Evolutionary conservation across 53 echinoderm and acorn worm genomes (phyloP), one percentile per base, ranked within the genome.

Genomic region (Patiria pectinifera): DNA sequence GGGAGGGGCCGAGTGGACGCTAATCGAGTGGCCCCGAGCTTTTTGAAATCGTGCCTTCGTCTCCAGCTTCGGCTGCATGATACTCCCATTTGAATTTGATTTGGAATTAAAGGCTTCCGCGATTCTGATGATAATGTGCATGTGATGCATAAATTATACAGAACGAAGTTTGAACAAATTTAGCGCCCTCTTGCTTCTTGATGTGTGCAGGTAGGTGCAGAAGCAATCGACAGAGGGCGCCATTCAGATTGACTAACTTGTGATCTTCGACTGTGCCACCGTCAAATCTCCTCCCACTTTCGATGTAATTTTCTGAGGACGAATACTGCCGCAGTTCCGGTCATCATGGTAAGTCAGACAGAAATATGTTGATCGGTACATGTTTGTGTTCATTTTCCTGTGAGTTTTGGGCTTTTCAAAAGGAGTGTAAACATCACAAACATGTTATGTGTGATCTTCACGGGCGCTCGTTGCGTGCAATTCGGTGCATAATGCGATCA

Each of bases 301-400:
- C 74, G 21, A 74, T 74, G 74, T 74, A 10, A 74, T 74, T 74
- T 69, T 74, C 24, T 23, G 74, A 74, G 74, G 74, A 74, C 24
- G 19, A 74, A 74, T 18, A 18, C 74, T 74, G 74, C 24, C 4
- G 3, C 22, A 4, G 74, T 23, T 74, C 24, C 22, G 19, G 9
- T 74, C 74, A 74, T 74, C 74, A 74, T 74, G 74, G 74, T 74
- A 74, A 23, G 74, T 24, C 22, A 10, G 24, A 10, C 6, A 10
- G 22, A 23, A 23, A 22, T 21, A 74, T 24, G 24, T 74, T 74
- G 18, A 24, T 23, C 22, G 10, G 74, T 74, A 23, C 24, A n/a
- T 74, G 4, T 74, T 74, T 9, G 15, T n/a, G 13, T 74, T 18
- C 24, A 2, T 74, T n/a, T n/a, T 22, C 9, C 9, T 4, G 8